Evolutionary conservation across 2,113 vertebrate species (phyloP).

Genomic region (Ariopsis seemanni): DNA sequence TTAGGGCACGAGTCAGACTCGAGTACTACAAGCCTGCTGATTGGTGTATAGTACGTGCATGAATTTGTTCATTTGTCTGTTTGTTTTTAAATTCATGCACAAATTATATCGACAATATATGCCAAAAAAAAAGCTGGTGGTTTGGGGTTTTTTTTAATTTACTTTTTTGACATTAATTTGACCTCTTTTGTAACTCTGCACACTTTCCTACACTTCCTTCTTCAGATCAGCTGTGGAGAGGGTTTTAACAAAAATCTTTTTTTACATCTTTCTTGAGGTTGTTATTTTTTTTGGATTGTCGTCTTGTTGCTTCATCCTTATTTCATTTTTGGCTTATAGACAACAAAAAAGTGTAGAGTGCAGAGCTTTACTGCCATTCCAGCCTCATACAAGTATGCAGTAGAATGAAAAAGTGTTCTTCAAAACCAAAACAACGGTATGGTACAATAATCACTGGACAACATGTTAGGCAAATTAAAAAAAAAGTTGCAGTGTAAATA

Average conservation of each 20-base stretch:
- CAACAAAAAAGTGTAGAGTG: neutral
- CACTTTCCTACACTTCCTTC: neutral
- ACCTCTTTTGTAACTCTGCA: no score
- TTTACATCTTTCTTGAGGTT: neutral
- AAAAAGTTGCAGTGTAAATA: neutral
- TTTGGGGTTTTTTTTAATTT: no score
- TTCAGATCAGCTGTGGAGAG: no score
- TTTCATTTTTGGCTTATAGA: neutral
- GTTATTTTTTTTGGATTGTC: neutral
- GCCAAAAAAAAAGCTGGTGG: no score
- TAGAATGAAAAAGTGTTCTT: neutral
- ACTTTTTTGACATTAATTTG: no score
- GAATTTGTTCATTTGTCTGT: no score
- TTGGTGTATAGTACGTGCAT: no score
- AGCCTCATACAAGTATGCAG: neutral
- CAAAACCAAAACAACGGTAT: neutral
- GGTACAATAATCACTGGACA: neutral
- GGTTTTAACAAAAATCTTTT: no score
- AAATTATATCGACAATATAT: no score
- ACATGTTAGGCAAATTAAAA: constrained; percentile 1
- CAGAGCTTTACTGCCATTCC: neutral
- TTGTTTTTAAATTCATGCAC: no score
- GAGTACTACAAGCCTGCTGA: no score
- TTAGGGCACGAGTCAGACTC: no score
- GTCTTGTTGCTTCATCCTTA: neutral